Evolutionary conservation across 2,888 invertebrate genomes (phyloP), one percentile per base, ranked within the genome.

Genomic region (Tupiocoris notatus): DNA sequence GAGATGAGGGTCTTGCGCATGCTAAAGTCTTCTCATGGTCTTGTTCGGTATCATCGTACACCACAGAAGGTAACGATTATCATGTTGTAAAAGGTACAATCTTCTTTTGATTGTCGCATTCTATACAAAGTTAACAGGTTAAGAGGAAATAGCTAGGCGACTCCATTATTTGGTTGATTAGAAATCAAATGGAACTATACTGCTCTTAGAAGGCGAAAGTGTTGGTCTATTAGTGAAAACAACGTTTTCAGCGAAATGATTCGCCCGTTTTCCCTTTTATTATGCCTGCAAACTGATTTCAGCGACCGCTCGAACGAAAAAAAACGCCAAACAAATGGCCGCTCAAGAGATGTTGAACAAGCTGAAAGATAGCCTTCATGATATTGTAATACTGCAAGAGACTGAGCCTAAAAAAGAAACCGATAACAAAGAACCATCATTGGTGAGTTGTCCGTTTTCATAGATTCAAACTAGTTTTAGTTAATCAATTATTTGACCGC

Each of bases 1-100:
- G 87, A 17, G 90, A 89, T 83, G 86, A 89, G 79, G 91, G 91
- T 61, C 90, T 90, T 18, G 87, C 91, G 57, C 91, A 91, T 84
- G 85, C 86, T 75, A 87, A 88, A 80, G 85, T 86, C 79, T 91
- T 91, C 83, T 89, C 89, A 0, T 83, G 88, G 79, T 84, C 86
- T 78, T 89, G 88, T 81, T 81, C 82, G 77, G 85, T 77, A 2
- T 77, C 77, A 0, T 71, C 71, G 1, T 77, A 71, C 57, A 73
- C 25, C 3, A 77, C 71, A n/a, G 65, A 77, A 58, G 76, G 76
- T 76, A 66, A 18, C 6, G 39, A 3, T 12, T 39, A 12, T 39
- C 39, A 39, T 7, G 39, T 39, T 7, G 6, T 3, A 7, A 39
- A 39, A 39, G 3, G 6, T 39, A 7, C 6, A 39, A 39, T 7